Evolutionary conservation across 1,140 invertebrate species (phyloP).

Genomic region (Zaprionus kolodkinae): DNA sequence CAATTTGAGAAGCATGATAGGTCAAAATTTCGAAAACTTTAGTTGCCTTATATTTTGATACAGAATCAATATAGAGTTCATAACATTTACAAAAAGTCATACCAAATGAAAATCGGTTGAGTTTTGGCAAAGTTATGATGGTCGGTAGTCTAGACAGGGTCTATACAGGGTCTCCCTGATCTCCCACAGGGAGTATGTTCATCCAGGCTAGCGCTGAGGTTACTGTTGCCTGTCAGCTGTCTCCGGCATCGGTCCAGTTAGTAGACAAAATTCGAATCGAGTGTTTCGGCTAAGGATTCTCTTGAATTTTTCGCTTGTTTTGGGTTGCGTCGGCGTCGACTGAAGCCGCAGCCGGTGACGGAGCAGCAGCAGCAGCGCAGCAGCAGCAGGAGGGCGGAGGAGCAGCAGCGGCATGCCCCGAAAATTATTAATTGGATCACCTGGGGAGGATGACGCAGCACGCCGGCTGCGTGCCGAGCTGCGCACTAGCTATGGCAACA

Average conservation of each 20-base stretch:
- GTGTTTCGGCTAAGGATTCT: constrained; percentile 25
- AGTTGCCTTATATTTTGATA: no score
- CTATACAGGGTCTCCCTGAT: no score
- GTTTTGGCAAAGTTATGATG: no score
- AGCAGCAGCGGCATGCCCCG: neutral
- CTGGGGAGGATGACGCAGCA: neutral
- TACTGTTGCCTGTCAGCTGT: constrained; percentile 1
- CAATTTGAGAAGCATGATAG: no score
- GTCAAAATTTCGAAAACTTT: no score
- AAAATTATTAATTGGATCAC: neutral
- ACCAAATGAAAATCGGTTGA: no score
- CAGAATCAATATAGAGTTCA: no score
- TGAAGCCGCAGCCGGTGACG: neutral
- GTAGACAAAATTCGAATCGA: constrained; percentile 52
- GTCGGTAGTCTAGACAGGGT: no score
- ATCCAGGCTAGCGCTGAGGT: constrained; percentile 24
- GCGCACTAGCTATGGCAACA: constrained; percentile 59
- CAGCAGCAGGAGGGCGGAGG: no score
- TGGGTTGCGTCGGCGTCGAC: constrained; percentile 8
- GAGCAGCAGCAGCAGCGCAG: constrained; percentile 1
- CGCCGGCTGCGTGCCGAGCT: constrained; percentile 56
- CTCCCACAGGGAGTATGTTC: neutral
- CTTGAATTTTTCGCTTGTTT: neutral
- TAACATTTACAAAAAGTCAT: no score
- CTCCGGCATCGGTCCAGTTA: neutral